Evolutionary conservation across 2,113 vertebrate genomes (phyloP), one percentile per base, ranked within the genome.

Genomic region (Microcebus lehilahytsara): DNA sequence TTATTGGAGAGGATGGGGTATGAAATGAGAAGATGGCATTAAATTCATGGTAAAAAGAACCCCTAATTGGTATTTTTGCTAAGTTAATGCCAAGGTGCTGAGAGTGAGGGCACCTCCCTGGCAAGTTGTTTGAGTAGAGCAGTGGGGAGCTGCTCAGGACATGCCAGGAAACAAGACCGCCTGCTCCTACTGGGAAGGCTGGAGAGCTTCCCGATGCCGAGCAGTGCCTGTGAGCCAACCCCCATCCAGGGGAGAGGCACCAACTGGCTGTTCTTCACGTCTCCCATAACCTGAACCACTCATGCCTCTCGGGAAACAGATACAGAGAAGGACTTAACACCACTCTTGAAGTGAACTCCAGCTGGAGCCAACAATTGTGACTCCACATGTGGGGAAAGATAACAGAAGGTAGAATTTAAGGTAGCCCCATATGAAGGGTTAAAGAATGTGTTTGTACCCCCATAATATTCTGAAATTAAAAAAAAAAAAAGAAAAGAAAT

Each of bases 201-300:
- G 6, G 16, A 67, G 37, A 37, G 81, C 32, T 34, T 80, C 58
- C 7, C 0, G 6, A 22, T 17, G 13, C 9, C 25, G 4, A 60
- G 9, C 32, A 17, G 32, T 7, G n/a, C 51, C 77, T 6, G 3
- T 0, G 14, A 5, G 8, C 51, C 30, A 85, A 20, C 17, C 56
- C 27, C 64, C 16, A 12, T 2, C 2, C 14, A 74, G 67, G 58
- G 5, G 10, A 85, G 51, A 4, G 34, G 12, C 19, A 77, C 46
- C 34, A 5, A 30, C 2, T 20, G 49, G 19, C 67, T 74, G 11
- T 17, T 58, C 37, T 32, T 23, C 51, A 5, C 1, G 11, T 22
- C 42, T 71, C 19, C 25, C 32, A 42, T 9, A 37, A 71, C 20
- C 51, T 75, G 58, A 8, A 64, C 58, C 30, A n/a, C 19, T 58